Evolutionary conservation across 2,797 vertebrate genomes (phyloP), one percentile per base, ranked within the genome.

Genomic region (Acipenser transmontanus): DNA sequence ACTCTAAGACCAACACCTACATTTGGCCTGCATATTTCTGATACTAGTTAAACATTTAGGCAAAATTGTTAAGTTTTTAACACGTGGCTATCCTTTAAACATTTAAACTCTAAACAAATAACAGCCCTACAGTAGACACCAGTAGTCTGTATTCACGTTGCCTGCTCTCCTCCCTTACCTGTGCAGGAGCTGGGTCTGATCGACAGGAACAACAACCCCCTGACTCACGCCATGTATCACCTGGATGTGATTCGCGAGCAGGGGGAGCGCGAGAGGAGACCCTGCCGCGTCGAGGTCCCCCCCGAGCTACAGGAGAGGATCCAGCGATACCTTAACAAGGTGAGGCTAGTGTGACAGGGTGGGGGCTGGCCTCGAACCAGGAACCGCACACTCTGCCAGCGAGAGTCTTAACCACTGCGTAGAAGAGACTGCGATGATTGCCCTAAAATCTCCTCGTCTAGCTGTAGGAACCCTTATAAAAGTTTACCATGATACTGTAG

Each of bases 161-260:
- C 10, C 1, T 13, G 8, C 47, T 8, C 8, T 13, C 9, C 49
- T 48, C 0, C 70, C 49, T 68, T 12, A 66, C 12, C 20, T 68
- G 50, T 70, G 47, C 80, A 99, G 96, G 96, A 94, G 73, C 83
- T 97, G 61, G 84, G 88, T 57, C 81, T 98, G 68, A 82, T 98
- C 62, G 93, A 95, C 77, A 83, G 88, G 70, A 82, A 94, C 78
- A 98, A 98, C 73, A 90, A 93, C 14, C 94, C 96, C 0, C 86
- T 98, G 60, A 93, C 91, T 65, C 94, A 98, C 0, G 96, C 93
- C 17, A 93, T 86, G 83, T 99, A 99, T 80, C 89, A 98, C 73
- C 76, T 76, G 75, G 86, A 91, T 1, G 77, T 89, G 0, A 84
- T 99, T 52, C 88, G 78, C 57, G 90, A 95, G 76, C 84, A 94